These are phyloP conservation scores for Stictonetta naevosa DNA, from an alignment of 2,113 vertebrate species.

Conservation along the genomic window DNA sequence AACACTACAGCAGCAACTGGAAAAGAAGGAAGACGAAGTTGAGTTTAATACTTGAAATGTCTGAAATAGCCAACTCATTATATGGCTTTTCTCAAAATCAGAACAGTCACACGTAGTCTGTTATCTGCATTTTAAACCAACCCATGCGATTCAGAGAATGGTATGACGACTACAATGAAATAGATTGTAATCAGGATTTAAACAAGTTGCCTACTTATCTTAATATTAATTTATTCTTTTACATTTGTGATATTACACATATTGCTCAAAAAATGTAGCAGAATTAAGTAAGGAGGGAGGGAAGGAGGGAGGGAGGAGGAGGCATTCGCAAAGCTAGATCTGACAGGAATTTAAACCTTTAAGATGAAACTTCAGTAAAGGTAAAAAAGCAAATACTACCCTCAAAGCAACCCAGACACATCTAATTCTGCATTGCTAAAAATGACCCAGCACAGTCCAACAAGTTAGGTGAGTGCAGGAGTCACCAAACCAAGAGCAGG, in stretches of 20 bases:
- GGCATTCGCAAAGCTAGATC: not conserved
- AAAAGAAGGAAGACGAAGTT: constrained; percentile 59
- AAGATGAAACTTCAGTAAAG: not conserved
- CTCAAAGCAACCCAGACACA: not conserved
- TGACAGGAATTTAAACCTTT: not conserved
- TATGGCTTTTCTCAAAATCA: not conserved
- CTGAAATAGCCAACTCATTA: not conserved
- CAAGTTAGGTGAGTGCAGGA: not conserved
- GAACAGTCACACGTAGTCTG: not conserved
- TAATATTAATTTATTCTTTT: not conserved
- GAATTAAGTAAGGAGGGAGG: not conserved
- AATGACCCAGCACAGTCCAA: not conserved
- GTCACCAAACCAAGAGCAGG: not conserved
- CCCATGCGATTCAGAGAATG: not conserved
- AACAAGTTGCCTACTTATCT: not conserved
- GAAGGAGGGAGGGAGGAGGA: accelerated
- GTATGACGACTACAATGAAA: not conserved
- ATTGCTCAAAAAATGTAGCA: not conserved
- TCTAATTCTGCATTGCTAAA: not conserved
- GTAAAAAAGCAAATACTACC: not conserved
- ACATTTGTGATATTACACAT: not conserved
- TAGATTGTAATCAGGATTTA: not conserved
- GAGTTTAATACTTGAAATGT: not conserved
- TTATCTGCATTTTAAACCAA: not conserved
- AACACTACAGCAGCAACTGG: constrained; percentile 89